A percentile compares a stretch with the other conserved stretches of the same genome.
These are phyloP conservation scores for Cinclus cinclus DNA, from an alignment of 2,113 vertebrate genomes.

Conservation along the genomic window DNA sequence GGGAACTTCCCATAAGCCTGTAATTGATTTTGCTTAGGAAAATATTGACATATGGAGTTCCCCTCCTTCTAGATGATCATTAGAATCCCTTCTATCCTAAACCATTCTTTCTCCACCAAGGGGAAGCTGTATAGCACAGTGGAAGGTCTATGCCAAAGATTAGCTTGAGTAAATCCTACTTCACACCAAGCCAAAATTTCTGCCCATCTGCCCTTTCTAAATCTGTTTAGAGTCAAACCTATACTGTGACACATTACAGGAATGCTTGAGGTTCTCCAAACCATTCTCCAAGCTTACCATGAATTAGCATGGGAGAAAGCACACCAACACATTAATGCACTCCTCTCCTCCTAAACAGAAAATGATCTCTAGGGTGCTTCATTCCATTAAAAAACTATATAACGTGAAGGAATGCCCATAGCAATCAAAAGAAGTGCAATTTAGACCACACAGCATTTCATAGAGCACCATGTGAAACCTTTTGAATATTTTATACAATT, in stretches of 20 bases:
- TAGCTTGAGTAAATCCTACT: neutral
- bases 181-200: neutral
- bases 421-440: neutral
- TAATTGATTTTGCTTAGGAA: neutral
- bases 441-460: neutral
- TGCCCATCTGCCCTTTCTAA: neutral
- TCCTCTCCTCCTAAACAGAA: neutral
- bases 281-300: neutral
- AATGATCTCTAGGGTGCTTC: neutral
- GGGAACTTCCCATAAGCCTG: neutral
- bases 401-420: neutral
- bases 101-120: neutral
- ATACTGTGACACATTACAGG: neutral
- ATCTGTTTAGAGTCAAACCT: neutral
- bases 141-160: neutral
- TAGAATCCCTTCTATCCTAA: neutral
- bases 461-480: neutral
- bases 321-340: rapidly evolving
- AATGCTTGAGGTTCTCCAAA: neutral
- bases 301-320: neutral
- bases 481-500: neutral
- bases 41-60: neutral
- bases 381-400: neutral
- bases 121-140: neutral
- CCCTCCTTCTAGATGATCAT: neutral